phyloP scores from a whole-genome alignment of 2,888 invertebrate genomes.

The Tachystola acroxantha region DNA sequence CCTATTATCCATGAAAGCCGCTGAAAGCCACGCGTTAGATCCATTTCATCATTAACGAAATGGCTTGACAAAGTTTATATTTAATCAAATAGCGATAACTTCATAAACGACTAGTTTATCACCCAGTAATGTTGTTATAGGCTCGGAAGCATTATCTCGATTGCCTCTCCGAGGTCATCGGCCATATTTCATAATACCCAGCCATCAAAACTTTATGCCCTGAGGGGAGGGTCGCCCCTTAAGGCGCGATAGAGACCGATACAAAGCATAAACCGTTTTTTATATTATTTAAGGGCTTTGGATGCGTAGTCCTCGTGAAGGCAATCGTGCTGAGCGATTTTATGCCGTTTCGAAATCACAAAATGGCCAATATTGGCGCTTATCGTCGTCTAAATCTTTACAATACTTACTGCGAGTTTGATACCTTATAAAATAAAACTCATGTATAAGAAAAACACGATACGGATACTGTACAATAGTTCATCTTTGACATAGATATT shows the following conservation, averaged over 20 bases:
- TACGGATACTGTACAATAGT: too few relatives aligned
- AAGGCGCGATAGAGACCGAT: conserved; percentile 27
- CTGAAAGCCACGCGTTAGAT: too few relatives aligned
- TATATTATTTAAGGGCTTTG: conserved; percentile 1
- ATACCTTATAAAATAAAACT: too few relatives aligned
- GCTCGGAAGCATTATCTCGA: conserved; percentile 28
- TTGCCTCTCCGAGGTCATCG: conserved; percentile 23
- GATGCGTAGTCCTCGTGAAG: not conserved
- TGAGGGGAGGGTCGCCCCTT: conserved; percentile 18
- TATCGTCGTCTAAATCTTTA: not conserved
- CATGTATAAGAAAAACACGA: too few relatives aligned
- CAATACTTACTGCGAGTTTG: not conserved
- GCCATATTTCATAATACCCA: conserved; percentile 31
- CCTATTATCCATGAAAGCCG: too few relatives aligned
- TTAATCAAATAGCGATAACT: conserved; percentile 22
- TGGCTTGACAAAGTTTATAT: conserved; percentile 15
- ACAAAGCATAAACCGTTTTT: conserved; percentile 50
- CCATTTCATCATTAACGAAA: conserved; percentile 11
- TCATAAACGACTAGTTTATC: conserved; percentile 19
- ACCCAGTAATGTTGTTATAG: conserved; percentile 16
- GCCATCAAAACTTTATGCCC: conserved; percentile 53
- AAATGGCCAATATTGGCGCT: not conserved
- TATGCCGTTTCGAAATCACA: not conserved
- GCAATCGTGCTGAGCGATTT: not conserved
- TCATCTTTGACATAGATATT: too few relatives aligned